A percentile compares a stretch with the other conserved stretches of the same genome.
Evolutionary conservation across 1,140 invertebrate species (phyloP).

Genomic region (Drosophila truncata): DNA sequence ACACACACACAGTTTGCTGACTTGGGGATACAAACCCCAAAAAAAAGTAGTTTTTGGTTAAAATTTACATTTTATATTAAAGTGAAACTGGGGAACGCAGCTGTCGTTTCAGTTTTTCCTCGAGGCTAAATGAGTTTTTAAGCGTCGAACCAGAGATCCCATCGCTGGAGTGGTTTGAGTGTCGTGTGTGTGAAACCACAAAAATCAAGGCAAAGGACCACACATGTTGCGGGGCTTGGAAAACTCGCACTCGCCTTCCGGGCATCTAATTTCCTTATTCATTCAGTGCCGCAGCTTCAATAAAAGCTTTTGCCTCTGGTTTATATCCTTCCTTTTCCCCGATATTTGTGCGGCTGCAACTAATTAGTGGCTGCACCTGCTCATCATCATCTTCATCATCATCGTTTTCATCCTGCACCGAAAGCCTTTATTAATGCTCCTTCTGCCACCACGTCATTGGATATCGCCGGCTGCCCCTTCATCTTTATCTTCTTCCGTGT

Average conservation of each 20-base stretch:
- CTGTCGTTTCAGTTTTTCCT: slow-evolving; percentile 44
- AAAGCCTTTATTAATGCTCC: slow-evolving; percentile 31
- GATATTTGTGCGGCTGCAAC: slow-evolving; percentile 44
- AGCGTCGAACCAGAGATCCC: slow-evolving; percentile 44
- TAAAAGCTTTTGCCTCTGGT: background rate
- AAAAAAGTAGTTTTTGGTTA: slow-evolving; percentile 60
- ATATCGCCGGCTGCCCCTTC: slow-evolving; percentile 36
- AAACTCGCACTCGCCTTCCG: background rate
- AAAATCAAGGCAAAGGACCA: slow-evolving; percentile 72
- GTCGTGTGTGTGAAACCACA: slow-evolving; percentile 47
- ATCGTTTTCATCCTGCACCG: background rate
- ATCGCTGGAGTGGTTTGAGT: slow-evolving; percentile 1
- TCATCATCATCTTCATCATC: slow-evolving; percentile 8
- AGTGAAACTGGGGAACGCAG: slow-evolving; percentile 38
- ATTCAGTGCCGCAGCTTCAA: slow-evolving; percentile 1
- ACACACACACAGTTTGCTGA: slow-evolving; percentile 21
- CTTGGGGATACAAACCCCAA: slow-evolving; percentile 12
- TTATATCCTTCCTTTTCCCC: background rate
- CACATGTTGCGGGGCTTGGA: slow-evolving; percentile 36
- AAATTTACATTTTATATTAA: slow-evolving; percentile 82
- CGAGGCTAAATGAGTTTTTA: slow-evolving; percentile 70
- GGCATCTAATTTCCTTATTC: slow-evolving; percentile 40
- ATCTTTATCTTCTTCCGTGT: slow-evolving; percentile 42
- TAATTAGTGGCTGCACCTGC: slow-evolving; percentile 55
- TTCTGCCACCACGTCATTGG: slow-evolving; percentile 43